These are phyloP conservation scores for Apaloderma vittatum DNA, from an alignment of 2,113 vertebrate genomes.

Conservation along the genomic window DNA sequence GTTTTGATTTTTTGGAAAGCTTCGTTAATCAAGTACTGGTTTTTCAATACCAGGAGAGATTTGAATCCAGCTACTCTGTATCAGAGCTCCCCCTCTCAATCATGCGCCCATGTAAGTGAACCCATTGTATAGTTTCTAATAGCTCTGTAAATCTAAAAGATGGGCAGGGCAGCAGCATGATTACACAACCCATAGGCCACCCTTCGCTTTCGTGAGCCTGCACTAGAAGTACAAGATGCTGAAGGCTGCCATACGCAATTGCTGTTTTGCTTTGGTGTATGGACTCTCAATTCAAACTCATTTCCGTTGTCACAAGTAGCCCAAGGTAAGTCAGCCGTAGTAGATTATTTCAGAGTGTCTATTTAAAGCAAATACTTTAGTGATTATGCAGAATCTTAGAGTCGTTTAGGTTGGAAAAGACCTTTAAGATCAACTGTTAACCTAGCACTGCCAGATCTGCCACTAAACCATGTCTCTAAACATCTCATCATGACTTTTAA, in stretches of 20 bases:
- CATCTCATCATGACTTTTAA: too few species aligned
- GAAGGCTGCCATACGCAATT: not conserved
- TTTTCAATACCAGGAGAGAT: not conserved
- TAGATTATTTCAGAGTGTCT: constrained; percentile 53
- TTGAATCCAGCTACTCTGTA: not conserved
- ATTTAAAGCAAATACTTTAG: constrained; percentile 71
- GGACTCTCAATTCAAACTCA: not conserved
- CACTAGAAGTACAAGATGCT: not conserved
- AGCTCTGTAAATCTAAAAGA: not conserved
- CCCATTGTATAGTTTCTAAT: not conserved
- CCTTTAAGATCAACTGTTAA: too few species aligned
- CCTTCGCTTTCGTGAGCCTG: not conserved
- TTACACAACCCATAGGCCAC: not conserved
- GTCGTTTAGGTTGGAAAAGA: too few species aligned
- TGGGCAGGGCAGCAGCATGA: not conserved
- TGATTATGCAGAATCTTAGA: not conserved
- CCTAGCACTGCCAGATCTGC: too few species aligned
- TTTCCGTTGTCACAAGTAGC: constrained; percentile 46
- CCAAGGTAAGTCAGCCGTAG: constrained; percentile 3
- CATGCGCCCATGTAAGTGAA: not conserved
- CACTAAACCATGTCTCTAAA: too few species aligned
- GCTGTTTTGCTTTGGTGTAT: not conserved
- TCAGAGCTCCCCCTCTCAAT: not conserved
- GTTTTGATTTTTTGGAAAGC: constrained; percentile 44
- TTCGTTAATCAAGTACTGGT: not conserved